Conservation (phyloP, 2,888 invertebrate species). For the Acleris literana region DNA sequence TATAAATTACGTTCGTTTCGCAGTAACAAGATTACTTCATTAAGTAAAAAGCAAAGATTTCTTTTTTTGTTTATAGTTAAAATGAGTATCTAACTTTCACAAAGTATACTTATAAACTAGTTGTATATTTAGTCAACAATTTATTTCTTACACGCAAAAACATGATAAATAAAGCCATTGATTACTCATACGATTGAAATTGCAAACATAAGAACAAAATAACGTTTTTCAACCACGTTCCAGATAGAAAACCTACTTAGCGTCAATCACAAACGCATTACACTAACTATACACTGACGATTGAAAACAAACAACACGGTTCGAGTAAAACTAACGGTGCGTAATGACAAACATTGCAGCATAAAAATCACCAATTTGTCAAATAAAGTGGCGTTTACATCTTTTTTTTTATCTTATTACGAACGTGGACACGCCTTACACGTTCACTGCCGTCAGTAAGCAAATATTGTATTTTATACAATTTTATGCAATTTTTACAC, state of each 20-base stretch:
- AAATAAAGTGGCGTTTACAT: slow-evolving; percentile 31
- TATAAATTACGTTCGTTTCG: too few relatives aligned
- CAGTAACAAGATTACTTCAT: too few relatives aligned
- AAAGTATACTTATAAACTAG: too few relatives aligned
- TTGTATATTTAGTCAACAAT: too few relatives aligned
- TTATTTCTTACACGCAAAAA: too few relatives aligned
- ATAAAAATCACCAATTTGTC: slow-evolving; percentile 22
- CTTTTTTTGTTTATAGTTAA: too few relatives aligned
- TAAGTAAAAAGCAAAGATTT: too few relatives aligned
- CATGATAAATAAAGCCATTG: too few relatives aligned
- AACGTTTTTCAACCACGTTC: neutral
- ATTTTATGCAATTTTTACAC: too few relatives aligned
- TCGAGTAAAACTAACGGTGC: slow-evolving; percentile 33
- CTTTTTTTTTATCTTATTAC: slow-evolving; percentile 13
- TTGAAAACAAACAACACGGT: slow-evolving; percentile 31
- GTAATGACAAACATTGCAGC: slow-evolving; percentile 20
- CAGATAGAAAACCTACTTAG: slow-evolving; percentile 25
- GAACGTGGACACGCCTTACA: slow-evolving; percentile 8
- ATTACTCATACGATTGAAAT: neutral
- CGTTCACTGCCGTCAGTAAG: too few relatives aligned
- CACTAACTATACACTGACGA: slow-evolving; percentile 23
- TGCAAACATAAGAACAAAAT: neutral
- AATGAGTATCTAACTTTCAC: too few relatives aligned
- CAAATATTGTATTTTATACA: too few relatives aligned
- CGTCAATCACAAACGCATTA: slow-evolving; percentile 31